Percentiles rank a stretch among this genome's conserved stretches.
These are phyloP conservation scores for Poecilus cupreus DNA, from an alignment of 2,888 invertebrate species.

Conservation along the genomic window DNA sequence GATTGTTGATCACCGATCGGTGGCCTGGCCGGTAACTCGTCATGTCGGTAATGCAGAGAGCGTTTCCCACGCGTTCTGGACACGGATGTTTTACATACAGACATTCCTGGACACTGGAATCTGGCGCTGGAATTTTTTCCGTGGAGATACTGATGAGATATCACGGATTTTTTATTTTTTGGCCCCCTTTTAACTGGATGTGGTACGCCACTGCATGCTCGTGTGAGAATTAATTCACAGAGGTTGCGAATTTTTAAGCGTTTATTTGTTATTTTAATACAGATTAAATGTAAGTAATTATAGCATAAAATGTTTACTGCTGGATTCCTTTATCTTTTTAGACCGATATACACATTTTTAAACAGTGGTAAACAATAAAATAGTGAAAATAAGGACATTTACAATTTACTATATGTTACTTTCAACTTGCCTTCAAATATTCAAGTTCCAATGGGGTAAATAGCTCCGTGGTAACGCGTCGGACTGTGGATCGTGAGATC, in stretches of 20 bases:
- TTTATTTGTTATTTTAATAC: constrained; percentile 42
- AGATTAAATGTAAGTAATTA: constrained; percentile 40
- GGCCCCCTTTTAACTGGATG: constrained; percentile 20
- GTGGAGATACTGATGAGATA: constrained; percentile 51
- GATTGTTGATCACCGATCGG: constrained; percentile 26
- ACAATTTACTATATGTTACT: not conserved
- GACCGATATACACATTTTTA: constrained; percentile 19
- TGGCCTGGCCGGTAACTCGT: constrained; percentile 33
- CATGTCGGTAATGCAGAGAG: constrained; percentile 46
- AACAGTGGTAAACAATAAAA: not conserved
- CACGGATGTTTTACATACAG: constrained; percentile 55
- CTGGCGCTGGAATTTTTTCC: constrained; percentile 31
- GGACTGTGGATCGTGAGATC: too few species aligned
- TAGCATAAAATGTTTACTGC: constrained; percentile 28
- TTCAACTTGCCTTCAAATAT: too few species aligned
- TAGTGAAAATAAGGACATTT: not conserved
- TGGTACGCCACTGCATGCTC: constrained; percentile 8
- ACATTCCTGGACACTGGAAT: constrained; percentile 51
- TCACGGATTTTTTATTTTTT: constrained; percentile 29
- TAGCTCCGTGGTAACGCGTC: too few species aligned
- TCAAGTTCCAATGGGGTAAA: too few species aligned
- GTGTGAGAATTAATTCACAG: not conserved
- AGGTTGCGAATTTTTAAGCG: constrained; percentile 29
- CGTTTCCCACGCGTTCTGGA: constrained; percentile 45
- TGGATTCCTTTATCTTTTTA: constrained; percentile 17